A percentile compares a stretch with the other conserved stretches of the same genome.
These are phyloP conservation scores for Macrosoma leucophasiata DNA, from an alignment of 2,888 invertebrate species.

Conservation along the genomic window DNA sequence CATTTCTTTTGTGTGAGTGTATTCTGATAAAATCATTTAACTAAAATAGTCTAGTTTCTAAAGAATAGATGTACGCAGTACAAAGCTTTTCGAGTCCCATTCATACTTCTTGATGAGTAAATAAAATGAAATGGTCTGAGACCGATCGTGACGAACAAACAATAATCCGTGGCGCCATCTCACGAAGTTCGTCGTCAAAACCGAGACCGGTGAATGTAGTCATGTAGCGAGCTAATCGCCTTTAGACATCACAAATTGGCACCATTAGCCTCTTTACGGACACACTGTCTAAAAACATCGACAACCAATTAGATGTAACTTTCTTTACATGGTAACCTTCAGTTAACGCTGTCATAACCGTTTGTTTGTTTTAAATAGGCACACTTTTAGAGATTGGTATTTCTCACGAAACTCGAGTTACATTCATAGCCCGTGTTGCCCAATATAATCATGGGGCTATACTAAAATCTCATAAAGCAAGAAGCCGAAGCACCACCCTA, in stretches of 20 bases:
- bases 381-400: constrained; percentile 19
- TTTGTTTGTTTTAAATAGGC: constrained; percentile 16
- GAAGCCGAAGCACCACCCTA: constrained; percentile 52
- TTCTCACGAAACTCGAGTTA: constrained; percentile 13
- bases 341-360: constrained; percentile 17
- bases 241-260: constrained; percentile 49
- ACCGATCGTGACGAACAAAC: constrained; percentile 42
- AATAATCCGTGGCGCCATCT: constrained; percentile 52
- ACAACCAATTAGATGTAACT: constrained; percentile 40
- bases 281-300: constrained; percentile 41
- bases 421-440: constrained; percentile 18
- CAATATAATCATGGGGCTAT: constrained; percentile 35
- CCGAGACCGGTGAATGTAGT: constrained; percentile 42
- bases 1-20: too few species aligned
- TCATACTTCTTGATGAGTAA: constrained; percentile 18
- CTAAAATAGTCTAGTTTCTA: too few species aligned
- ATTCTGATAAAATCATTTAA: too few species aligned
- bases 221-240: constrained; percentile 33
- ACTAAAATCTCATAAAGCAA: constrained; percentile 48
- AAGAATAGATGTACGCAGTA: too few species aligned
- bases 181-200: constrained; percentile 52
- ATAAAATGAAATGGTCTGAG: constrained; percentile 16
- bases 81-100: too few species aligned
- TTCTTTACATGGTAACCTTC: constrained; percentile 23
- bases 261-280: constrained; percentile 45